These are phyloP conservation scores for Pipa parva DNA, from an alignment of 2,113 vertebrate genomes.

Conservation along the genomic window DNA sequence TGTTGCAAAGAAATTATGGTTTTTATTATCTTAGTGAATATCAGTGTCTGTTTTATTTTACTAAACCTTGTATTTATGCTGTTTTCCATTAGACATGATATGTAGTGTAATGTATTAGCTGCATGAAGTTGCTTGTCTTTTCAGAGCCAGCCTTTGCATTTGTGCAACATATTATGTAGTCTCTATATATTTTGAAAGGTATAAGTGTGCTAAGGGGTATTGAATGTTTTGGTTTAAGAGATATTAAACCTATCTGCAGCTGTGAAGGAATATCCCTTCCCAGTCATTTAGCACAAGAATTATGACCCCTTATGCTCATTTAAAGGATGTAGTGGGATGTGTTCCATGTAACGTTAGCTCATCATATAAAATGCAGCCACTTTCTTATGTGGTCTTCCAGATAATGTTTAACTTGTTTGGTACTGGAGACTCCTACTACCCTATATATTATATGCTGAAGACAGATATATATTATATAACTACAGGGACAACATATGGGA, in stretches of 20 bases:
- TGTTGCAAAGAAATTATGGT: too few relatives aligned
- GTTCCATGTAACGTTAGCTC: slow-evolving; percentile 42
- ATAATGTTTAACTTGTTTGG: slow-evolving; percentile 19
- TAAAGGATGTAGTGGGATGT: slow-evolving; percentile 35
- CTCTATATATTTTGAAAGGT: slow-evolving; percentile 39
- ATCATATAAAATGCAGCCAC: slow-evolving; percentile 31
- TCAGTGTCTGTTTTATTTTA: neutral
- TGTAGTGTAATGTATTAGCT: slow-evolving; percentile 6
- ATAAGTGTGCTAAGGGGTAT: slow-evolving; percentile 37
- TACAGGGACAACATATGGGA: slow-evolving; percentile 18
- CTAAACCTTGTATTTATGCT: neutral
- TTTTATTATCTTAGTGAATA: neutral
- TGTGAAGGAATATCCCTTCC: slow-evolving; percentile 39
- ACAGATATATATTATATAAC: slow-evolving; percentile 31
- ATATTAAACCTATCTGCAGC: slow-evolving; percentile 44
- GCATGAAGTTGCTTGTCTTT: slow-evolving; percentile 15
- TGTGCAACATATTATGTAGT: slow-evolving; percentile 20
- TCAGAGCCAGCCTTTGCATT: slow-evolving; percentile 21
- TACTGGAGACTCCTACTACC: slow-evolving; percentile 29
- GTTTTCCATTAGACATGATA: slow-evolving; percentile 20
- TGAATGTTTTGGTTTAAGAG: slow-evolving; percentile 43
- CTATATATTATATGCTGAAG: slow-evolving; percentile 22
- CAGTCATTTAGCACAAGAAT: slow-evolving; percentile 41
- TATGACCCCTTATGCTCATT: slow-evolving; percentile 33
- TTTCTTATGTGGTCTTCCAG: slow-evolving; percentile 6